Evolutionary conservation across 1,140 invertebrate species (phyloP), one percentile per base, ranked within the genome.

Genomic region (Drosophila baimaii): DNA sequence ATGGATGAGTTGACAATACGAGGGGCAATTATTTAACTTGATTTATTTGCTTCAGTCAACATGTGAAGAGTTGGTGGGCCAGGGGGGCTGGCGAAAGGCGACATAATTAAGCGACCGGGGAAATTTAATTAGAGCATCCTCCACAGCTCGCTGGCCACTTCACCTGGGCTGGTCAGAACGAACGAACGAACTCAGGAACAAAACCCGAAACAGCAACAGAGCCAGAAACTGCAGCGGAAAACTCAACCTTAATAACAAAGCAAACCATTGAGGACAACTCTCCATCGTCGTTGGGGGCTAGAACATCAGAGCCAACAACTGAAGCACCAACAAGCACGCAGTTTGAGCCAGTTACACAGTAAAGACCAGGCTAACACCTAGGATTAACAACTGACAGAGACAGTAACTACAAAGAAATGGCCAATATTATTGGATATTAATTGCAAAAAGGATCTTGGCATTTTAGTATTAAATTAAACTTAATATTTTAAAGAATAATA

Each of bases 1-100:
- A 46, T 17, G 47, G 25, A 33, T 41, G 59, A 71, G 68, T 75
- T 85, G 82, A 85, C 82, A 86, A 88, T 82, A 73, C 70, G 66
- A 79, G 82, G 70, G 83, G 70, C 75, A 86, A 88, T 86, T 86
- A 88, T 86, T 86, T 86, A 86, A 86, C 83, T 86, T 86, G 79
- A 86, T 86, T 86, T 86, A 86, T 86, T 86, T 88, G 77, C 71
- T 65, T 76, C 66, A 79, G 82, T 81, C 75, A 81, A 86, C 82
- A 81, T 55, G 46, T 58, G 46, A 59, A 41, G 46, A 31, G 37
- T 27, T 13, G 33, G n/a, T 15, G 52, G 12, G 19, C 8, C n/a
- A 9, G 15, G 15, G 47, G 62, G 51, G 61, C 17, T 19, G 25
- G 21, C 29, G 49, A 55, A 52, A 58, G 19, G 75, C 58, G 43